Percentiles rank a stretch among this genome's conserved stretches.
These are phyloP conservation scores for Drosophila robusta DNA, from an alignment of 2,888 invertebrate genomes.

Conservation along the genomic window DNA sequence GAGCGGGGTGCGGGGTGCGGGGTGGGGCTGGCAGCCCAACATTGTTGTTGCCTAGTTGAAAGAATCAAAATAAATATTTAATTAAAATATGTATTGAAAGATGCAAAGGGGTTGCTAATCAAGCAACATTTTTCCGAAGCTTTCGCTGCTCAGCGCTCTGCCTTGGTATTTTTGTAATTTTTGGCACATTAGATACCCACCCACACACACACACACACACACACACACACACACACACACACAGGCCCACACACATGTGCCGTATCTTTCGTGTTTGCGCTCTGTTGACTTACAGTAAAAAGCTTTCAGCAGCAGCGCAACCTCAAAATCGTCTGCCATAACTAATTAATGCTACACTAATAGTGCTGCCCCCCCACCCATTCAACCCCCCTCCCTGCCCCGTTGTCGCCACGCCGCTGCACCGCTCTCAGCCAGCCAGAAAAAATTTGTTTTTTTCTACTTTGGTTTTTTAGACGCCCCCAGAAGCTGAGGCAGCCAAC, in stretches of 20 bases:
- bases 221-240: constrained; percentile 5
- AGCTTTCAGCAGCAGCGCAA: constrained; percentile 83
- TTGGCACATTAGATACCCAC: constrained; percentile 20
- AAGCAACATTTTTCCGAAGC: constrained; percentile 25
- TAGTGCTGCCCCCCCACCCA: constrained; percentile 57
- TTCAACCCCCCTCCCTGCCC: no score
- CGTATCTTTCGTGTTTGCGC: constrained; percentile 4
- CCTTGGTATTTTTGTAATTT: constrained; percentile 26
- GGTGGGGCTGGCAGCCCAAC: background rate
- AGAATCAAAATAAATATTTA: constrained; percentile 73
- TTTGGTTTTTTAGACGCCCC: constrained; percentile 56
- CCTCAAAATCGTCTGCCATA: constrained; percentile 85
- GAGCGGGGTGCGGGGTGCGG: background rate
- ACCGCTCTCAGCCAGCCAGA: background rate
- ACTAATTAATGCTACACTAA: constrained; percentile 84
- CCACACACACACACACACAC: background rate
- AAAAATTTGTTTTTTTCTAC: constrained; percentile 16
- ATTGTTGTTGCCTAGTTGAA: constrained; percentile 48
- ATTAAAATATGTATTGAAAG: constrained; percentile 69
- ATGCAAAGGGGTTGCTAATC: constrained; percentile 27
- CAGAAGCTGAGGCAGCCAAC: constrained; percentile 73
- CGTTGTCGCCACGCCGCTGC: background rate
- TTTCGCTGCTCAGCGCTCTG: constrained; percentile 16
- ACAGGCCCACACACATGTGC: background rate
- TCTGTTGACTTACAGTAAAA: constrained; percentile 73